Evolutionary conservation across 2,888 invertebrate species (phyloP).

Genomic region (Itoplectis maculator): DNA sequence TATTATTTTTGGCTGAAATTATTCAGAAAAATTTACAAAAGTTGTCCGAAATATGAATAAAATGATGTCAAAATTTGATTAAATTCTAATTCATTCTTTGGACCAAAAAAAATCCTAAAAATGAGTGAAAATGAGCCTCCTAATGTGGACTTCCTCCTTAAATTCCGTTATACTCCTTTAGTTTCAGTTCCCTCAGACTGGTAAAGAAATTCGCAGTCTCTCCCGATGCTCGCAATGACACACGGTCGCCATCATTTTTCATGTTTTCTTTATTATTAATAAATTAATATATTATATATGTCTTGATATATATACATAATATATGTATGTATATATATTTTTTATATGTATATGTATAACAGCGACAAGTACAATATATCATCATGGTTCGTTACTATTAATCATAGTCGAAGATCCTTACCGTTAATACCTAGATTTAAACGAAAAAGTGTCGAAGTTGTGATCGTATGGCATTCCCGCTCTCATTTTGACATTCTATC

Average conservation of each 20-base stretch:
- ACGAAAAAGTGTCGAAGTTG: constrained; percentile 78
- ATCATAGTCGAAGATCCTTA: constrained; percentile 80
- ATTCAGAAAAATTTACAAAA: too few species aligned
- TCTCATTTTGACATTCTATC: constrained; percentile 55
- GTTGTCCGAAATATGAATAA: too few species aligned
- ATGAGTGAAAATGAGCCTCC: too few species aligned
- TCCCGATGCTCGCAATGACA: neutral
- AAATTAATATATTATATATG: constrained; percentile 82
- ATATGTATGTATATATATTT: constrained; percentile 72
- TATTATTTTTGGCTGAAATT: too few species aligned
- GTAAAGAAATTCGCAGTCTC: neutral
- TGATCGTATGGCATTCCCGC: constrained; percentile 72
- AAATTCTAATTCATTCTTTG: too few species aligned
- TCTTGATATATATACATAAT: constrained; percentile 75
- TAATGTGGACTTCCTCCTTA: too few species aligned
- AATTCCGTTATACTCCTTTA: too few species aligned
- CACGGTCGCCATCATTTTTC: constrained; percentile 60
- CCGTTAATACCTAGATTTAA: constrained; percentile 78
- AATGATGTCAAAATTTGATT: too few species aligned
- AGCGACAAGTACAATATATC: constrained; percentile 83
- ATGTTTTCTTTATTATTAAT: constrained; percentile 83
- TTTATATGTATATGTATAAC: constrained; percentile 82
- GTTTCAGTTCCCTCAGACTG: neutral
- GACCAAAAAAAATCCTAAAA: too few species aligned
- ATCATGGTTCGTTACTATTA: constrained; percentile 81